These are phyloP conservation scores for Cheilosia vernalis DNA, from an alignment of 2,888 invertebrate species.

Conservation along the genomic window DNA sequence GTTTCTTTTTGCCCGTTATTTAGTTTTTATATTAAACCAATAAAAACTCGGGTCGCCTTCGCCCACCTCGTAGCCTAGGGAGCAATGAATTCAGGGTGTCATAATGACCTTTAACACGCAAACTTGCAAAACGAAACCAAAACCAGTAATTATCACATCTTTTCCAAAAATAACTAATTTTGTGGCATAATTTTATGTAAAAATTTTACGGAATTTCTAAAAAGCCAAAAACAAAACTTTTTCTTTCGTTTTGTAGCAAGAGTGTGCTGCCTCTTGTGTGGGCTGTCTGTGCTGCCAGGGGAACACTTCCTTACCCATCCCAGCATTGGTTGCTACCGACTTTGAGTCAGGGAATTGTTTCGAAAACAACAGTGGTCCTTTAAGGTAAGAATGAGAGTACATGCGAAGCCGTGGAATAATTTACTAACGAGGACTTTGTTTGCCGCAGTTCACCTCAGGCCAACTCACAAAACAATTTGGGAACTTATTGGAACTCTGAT, in stretches of 20 bases:
- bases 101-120: too few relatives aligned
- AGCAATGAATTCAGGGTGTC: too few relatives aligned
- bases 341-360: constrained; percentile 84
- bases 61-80: too few relatives aligned
- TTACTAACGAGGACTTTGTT: neutral
- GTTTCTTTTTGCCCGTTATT: too few relatives aligned
- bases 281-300: constrained; percentile 83
- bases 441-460: constrained; percentile 76
- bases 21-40: too few relatives aligned
- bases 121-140: too few relatives aligned
- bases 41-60: too few relatives aligned
- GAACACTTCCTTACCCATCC: constrained; percentile 82
- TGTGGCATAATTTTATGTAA: too few relatives aligned
- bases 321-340: constrained; percentile 82
- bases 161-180: too few relatives aligned
- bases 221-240: neutral
- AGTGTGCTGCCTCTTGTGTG: constrained; percentile 83
- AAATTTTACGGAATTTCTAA: too few relatives aligned
- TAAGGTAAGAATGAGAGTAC: constrained; percentile 37
- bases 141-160: too few relatives aligned
- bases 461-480: constrained; percentile 77
- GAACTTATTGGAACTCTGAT: constrained; percentile 85
- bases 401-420: neutral
- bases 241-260: constrained; percentile 79
- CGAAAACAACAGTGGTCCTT: constrained; percentile 77